Percentiles rank a stretch among this genome's conserved stretches.
Evolutionary conservation across 2,797 vertebrate species (phyloP).

Genomic region (Poecile montanus): DNA sequence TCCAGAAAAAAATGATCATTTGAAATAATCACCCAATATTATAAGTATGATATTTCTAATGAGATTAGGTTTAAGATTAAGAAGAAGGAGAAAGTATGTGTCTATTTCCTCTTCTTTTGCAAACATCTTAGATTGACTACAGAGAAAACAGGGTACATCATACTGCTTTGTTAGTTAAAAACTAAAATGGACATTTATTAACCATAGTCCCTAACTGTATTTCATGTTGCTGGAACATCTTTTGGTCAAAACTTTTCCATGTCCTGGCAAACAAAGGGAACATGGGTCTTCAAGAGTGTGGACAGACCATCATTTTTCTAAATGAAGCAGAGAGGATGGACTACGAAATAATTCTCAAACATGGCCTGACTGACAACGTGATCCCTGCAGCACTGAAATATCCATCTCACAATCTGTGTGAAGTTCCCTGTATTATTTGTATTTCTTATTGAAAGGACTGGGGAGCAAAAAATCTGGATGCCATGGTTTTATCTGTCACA

Average conservation of each 20-base stretch:
- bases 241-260: background rate
- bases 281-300: fast-evolving
- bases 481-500: background rate
- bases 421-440: background rate
- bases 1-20: background rate
- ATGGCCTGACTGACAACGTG: fast-evolving
- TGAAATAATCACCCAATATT: background rate
- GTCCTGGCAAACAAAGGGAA: background rate
- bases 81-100: background rate
- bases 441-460: background rate
- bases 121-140: background rate
- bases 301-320: background rate
- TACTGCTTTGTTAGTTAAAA: background rate
- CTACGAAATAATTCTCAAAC: background rate
- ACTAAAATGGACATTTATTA: background rate
- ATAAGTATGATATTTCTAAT: background rate
- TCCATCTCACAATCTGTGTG: background rate
- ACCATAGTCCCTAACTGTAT: background rate
- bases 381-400: background rate
- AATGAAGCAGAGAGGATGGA: background rate
- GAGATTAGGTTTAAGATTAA: background rate
- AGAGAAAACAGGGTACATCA: background rate
- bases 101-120: background rate
- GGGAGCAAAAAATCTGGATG: background rate
- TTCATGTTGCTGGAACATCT: background rate